Percentiles rank a stretch among this genome's conserved stretches.
phyloP scores from a whole-genome alignment of 2,888 invertebrate genomes.

The Tricholauxania praeusta region DNA sequence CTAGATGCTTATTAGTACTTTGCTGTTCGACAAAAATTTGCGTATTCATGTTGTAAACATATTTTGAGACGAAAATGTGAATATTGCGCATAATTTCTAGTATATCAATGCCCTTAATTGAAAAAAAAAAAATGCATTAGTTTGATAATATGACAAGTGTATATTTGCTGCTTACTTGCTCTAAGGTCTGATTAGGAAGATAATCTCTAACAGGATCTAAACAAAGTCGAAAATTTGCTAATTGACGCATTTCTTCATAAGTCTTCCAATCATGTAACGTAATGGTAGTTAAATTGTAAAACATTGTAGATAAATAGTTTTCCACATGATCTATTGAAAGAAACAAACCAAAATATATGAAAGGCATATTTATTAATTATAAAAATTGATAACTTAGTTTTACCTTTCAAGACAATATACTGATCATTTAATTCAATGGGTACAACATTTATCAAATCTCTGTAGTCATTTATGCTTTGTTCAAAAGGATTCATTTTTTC shows the following conservation, averaged over 20 bases:
- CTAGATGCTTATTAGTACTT: conserved; percentile 92
- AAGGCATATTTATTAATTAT: neutral
- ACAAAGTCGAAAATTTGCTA: conserved; percentile 87
- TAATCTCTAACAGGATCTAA: conserved; percentile 90
- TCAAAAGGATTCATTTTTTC: conserved; percentile 81
- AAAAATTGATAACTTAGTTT: neutral
- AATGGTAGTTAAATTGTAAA: conserved; percentile 97
- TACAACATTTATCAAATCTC: conserved; percentile 72
- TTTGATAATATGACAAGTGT: neutral
- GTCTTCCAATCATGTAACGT: conserved; percentile 98
- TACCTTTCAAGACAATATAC: conserved; percentile 75
- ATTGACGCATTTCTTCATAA: conserved; percentile 95
- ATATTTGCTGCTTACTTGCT: conserved; percentile 74
- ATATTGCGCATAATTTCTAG: conserved; percentile 98
- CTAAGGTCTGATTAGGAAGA: conserved; percentile 94
- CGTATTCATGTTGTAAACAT: conserved; percentile 94
- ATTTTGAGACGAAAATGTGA: conserved; percentile 92
- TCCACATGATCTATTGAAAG: conserved; percentile 73
- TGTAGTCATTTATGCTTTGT: conserved; percentile 70
- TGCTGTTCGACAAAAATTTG: conserved; percentile 95
- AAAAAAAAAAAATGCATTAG: conserved; percentile 2
- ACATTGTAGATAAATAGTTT: conserved; percentile 92
- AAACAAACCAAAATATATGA: conserved; percentile 46
- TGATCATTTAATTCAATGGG: conserved; percentile 71
- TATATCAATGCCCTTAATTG: conserved; percentile 85